These are phyloP conservation scores for Hyles lineata DNA, from an alignment of 2,888 invertebrate species.

Conservation along the genomic window DNA sequence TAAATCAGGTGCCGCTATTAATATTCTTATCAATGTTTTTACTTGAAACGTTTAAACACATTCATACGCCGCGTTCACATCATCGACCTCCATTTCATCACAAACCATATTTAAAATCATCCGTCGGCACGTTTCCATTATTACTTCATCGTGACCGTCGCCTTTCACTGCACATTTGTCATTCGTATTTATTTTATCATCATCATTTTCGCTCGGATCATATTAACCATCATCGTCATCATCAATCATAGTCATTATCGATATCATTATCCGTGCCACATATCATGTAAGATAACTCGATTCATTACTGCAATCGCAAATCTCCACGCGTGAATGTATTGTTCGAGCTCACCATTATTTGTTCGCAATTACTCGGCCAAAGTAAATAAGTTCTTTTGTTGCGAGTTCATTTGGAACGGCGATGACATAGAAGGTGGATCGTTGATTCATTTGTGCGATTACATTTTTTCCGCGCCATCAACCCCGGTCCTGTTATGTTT, in stretches of 20 bases:
- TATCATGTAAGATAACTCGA: slow-evolving; percentile 44
- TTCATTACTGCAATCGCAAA: slow-evolving; percentile 50
- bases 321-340: slow-evolving; percentile 39
- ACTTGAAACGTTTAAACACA: slow-evolving; percentile 32
- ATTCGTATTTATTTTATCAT: slow-evolving; percentile 48
- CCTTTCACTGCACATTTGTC: slow-evolving; percentile 43
- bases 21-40: slow-evolving; percentile 40
- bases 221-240: slow-evolving; percentile 45
- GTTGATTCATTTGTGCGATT: slow-evolving; percentile 35
- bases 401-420: slow-evolving; percentile 33
- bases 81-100: slow-evolving; percentile 20
- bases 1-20: slow-evolving; percentile 38
- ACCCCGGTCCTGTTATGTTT: slow-evolving; percentile 42
- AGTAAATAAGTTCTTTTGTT: slow-evolving; percentile 43
- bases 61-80: slow-evolving; percentile 39
- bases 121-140: slow-evolving; percentile 28
- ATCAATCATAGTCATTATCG: slow-evolving; percentile 46
- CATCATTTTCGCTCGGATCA: slow-evolving; percentile 38
- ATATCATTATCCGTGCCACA: slow-evolving; percentile 52
- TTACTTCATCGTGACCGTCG: slow-evolving; percentile 14
- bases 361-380: slow-evolving; percentile 48
- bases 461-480: slow-evolving; percentile 37
- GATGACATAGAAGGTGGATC: slow-evolving; percentile 21
- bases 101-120: slow-evolving; percentile 13
- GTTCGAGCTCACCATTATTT: slow-evolving; percentile 49